Evolutionary conservation across 2,888 invertebrate genomes (phyloP).

Genomic region (Lepidonotus clava): DNA sequence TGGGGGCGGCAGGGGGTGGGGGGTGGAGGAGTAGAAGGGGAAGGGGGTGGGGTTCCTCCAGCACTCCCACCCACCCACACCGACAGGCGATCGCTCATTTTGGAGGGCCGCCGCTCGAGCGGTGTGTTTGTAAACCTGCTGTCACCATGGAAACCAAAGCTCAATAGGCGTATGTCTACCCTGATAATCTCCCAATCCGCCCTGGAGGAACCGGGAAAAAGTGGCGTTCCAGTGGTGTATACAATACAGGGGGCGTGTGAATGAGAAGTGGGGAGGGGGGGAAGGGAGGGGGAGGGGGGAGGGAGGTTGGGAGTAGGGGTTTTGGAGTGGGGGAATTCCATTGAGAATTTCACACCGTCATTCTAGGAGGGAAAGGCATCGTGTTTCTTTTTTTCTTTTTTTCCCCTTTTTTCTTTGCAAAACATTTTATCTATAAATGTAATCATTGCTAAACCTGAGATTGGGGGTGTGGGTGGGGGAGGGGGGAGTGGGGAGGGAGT

Average conservation of each 20-base stretch:
- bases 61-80: not conserved
- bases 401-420: too few relatives aligned
- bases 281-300: not conserved
- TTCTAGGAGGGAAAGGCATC: too few relatives aligned
- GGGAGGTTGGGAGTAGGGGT: not conserved
- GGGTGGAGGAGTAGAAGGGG: not conserved
- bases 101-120: not conserved
- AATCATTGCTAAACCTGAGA: too few relatives aligned
- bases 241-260: not conserved
- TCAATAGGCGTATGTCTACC: conserved; percentile 25
- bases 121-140: conserved; percentile 40
- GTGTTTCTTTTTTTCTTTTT: too few relatives aligned
- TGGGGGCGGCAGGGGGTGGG: not conserved
- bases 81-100: conserved; percentile 29
- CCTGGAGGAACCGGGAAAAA: not conserved
- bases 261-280: not conserved
- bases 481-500: not conserved
- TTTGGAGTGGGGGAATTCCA: too few relatives aligned
- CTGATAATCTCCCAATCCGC: not conserved
- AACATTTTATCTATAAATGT: too few relatives aligned
- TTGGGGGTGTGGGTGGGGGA: not conserved
- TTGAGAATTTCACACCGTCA: too few relatives aligned
- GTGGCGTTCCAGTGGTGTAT: not conserved
- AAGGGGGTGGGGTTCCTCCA: not conserved
- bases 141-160: conserved; percentile 40